Evolutionary conservation across 2,113 vertebrate species (phyloP), one percentile per base, ranked within the genome.

Genomic region (Speoplatyrhinus poulsoni): DNA sequence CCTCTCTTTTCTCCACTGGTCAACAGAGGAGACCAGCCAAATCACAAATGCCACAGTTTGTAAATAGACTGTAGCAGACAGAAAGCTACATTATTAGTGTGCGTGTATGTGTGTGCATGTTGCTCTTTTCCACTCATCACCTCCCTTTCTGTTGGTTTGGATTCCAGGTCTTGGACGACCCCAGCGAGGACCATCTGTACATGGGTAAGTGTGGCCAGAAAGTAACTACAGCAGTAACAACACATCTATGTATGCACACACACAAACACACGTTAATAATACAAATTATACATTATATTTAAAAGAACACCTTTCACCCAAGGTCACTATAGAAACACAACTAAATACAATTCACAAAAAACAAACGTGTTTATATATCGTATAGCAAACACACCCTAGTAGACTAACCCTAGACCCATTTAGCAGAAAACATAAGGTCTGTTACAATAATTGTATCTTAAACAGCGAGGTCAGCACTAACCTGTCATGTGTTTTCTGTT

Each of bases 101-200:
- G 46, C 13, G 46, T 49, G 61, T 49, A 46, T 62, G 46, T 62
- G 9, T 62, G 46, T 62, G 61, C 26, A 26, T 62, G 46, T 19
- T 17, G 7, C 6, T 61, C 36, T 46, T 65, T 70, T 41, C 47
- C 59, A 75, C 76, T 81, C 2, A 72, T 71, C 26, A 26, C 26
- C 82, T 77, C 65, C 58, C 62, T 75, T 73, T 68, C 62, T 64
- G 12, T 70, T 58, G 67, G 82, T 53, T 63, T 17, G 70, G 78
- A 73, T 73, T 69, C 67, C 90, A 99, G 98, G 98, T 99, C 76
- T 91, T 99, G 86, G 98, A 99, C 78, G 98, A 99, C 92, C 96
- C 98, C 80, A 93, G 93, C 0, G 98, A 99, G 87, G 98, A 99
- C 90, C 97, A 99, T 89, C 92, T 99, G 82, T 99, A 99, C 89